These are phyloP conservation scores for Fukomys damarensis DNA, from an alignment of 2,113 vertebrate genomes.

Conservation along the genomic window DNA sequence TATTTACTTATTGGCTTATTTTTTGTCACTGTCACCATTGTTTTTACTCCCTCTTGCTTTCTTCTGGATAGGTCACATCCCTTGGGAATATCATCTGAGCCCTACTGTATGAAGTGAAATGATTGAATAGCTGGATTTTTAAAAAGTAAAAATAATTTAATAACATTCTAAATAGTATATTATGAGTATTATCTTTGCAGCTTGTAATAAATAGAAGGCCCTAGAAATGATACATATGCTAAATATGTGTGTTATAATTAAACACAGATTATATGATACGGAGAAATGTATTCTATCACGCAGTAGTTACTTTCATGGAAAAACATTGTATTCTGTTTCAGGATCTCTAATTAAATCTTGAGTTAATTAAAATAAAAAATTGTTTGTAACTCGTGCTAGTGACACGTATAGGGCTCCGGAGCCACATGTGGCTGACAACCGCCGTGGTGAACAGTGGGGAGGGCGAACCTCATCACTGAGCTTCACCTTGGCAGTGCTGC, in stretches of 20 bases:
- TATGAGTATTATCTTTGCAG: constrained; percentile 8
- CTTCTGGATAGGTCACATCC: neutral
- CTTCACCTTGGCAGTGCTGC: neutral
- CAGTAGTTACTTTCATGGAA: neutral
- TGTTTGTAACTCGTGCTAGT: neutral
- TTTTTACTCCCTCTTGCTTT: neutral
- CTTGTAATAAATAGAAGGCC: neutral
- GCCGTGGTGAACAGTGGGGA: neutral
- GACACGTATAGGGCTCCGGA: neutral
- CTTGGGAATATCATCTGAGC: neutral
- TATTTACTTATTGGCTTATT: neutral
- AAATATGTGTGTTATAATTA: neutral
- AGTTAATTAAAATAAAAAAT: neutral
- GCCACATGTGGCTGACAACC: rapidly evolving
- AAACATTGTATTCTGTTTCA: neutral
- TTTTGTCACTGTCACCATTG: neutral
- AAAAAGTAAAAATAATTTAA: constrained; percentile 39
- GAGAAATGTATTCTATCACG: neutral
- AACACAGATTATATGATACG: neutral
- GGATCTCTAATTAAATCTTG: constrained; percentile 15
- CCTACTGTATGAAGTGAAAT: neutral
- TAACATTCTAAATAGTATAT: neutral
- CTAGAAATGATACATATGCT: neutral
- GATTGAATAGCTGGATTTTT: neutral
- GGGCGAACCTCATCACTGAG: rapidly evolving